Evolutionary conservation across 2,113 vertebrate species (phyloP).

Genomic region (Elgaria multicarinata): DNA sequence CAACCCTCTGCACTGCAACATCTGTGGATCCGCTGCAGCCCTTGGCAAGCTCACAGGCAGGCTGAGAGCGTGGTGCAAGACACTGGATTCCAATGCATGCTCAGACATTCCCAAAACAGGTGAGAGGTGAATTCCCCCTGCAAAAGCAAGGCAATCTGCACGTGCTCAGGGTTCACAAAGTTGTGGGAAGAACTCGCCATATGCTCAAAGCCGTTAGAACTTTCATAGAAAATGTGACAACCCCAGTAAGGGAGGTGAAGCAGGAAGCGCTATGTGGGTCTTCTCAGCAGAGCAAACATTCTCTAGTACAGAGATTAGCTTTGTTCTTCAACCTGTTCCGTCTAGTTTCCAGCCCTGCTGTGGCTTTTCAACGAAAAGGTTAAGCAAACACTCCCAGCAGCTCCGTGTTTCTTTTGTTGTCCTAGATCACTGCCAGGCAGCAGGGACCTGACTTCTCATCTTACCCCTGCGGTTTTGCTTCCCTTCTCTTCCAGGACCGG

Average conservation of each 20-base stretch:
- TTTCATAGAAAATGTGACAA: not conserved
- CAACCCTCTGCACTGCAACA: not conserved
- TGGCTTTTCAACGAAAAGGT: conserved; percentile 16
- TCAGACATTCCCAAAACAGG: not conserved
- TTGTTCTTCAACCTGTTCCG: conserved; percentile 12
- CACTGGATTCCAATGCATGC: not conserved
- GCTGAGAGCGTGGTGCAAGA: not conserved
- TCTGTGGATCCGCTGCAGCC: no score
- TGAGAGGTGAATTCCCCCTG: not conserved
- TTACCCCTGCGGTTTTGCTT: not conserved
- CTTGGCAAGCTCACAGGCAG: not conserved
- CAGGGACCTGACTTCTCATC: not conserved
- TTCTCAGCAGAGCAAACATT: not conserved
- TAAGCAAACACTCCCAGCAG: conserved; percentile 23
- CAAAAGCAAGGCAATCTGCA: not conserved
- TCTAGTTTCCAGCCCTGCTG: not conserved
- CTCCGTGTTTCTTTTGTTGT: conserved; percentile 7
- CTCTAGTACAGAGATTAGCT: not conserved
- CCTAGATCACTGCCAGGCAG: conserved; percentile 2
- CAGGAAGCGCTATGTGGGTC: not conserved
- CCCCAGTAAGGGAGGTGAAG: no score
- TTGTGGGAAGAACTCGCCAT: not conserved
- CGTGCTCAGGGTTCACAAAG: not conserved
- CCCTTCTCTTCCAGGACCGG: not conserved
- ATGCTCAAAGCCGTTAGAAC: not conserved